Evolutionary conservation across 2,797 vertebrate species (phyloP).

Genomic region (Sternotherus odoratus): DNA sequence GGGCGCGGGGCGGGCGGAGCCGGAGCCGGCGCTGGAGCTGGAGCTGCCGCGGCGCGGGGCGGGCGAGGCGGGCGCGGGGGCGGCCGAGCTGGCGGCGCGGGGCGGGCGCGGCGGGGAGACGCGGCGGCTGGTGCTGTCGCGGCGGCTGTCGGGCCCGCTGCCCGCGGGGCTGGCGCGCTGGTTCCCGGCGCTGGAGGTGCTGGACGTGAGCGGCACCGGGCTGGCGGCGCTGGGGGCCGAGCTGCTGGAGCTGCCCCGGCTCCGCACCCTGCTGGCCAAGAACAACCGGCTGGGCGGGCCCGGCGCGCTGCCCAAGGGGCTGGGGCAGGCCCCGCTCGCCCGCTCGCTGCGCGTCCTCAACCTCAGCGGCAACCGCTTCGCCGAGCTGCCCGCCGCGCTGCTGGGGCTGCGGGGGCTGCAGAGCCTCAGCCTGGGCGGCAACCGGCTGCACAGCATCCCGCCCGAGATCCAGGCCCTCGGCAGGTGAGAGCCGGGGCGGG

Average conservation of each 20-base stretch:
- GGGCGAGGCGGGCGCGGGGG: constrained; percentile 78
- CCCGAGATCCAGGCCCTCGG: constrained; percentile 90
- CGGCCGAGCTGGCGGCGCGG: constrained; percentile 78
- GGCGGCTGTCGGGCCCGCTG: constrained; percentile 85
- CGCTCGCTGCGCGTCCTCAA: constrained; percentile 92
- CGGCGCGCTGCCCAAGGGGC: constrained; percentile 90
- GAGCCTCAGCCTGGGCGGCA: constrained; percentile 94
- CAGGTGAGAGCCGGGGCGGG: constrained; percentile 82
- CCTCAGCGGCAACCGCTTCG: constrained; percentile 94
- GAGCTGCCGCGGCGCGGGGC: constrained; percentile 69
- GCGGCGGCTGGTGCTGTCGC: constrained; percentile 85
- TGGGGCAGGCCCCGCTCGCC: constrained; percentile 81
- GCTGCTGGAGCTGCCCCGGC: constrained; percentile 83
- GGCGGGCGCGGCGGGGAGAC: constrained; percentile 80
- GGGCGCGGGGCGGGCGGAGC: not conserved
- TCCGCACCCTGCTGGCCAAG: constrained; percentile 92
- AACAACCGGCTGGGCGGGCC: constrained; percentile 94
- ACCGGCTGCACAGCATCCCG: constrained; percentile 92
- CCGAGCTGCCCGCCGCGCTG: constrained; percentile 89
- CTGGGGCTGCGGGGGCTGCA: constrained; percentile 88
- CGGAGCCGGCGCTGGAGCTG: not conserved
- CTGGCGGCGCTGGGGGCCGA: constrained; percentile 86
- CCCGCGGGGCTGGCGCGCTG: constrained; percentile 80
- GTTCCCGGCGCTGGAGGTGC: constrained; percentile 89
- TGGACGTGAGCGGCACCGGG: constrained; percentile 94